These are phyloP conservation scores for Xerus inauris DNA, from an alignment of 2,113 vertebrate species.

Conservation along the genomic window DNA sequence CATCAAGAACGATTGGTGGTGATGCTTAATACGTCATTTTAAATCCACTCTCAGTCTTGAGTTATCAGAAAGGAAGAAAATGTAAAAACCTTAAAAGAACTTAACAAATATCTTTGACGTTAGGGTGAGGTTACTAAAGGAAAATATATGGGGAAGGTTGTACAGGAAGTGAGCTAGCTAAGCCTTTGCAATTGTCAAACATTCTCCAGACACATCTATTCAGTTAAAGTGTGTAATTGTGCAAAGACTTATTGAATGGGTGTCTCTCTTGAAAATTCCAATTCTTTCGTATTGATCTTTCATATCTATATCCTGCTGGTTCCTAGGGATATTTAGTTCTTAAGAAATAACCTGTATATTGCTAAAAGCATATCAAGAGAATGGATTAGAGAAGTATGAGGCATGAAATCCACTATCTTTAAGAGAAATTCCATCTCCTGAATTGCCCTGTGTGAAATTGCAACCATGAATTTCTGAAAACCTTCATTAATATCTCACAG, in stretches of 20 bases:
- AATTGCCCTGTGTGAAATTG: background rate
- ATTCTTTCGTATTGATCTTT: conserved; percentile 45
- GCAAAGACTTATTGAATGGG: background rate
- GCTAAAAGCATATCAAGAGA: background rate
- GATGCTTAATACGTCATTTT: background rate
- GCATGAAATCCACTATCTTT: background rate
- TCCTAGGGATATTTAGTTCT: background rate
- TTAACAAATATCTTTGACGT: background rate
- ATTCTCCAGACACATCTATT: background rate
- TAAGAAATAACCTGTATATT: background rate
- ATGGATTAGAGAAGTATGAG: background rate
- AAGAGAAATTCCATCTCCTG: background rate
- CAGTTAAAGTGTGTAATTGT: background rate
- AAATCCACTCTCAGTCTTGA: background rate
- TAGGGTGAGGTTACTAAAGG: background rate
- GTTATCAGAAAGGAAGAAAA: conserved; percentile 49
- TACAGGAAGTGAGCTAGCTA: background rate
- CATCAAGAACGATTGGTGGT: background rate
- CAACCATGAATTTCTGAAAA: background rate
- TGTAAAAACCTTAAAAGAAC: background rate
- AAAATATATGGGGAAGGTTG: background rate
- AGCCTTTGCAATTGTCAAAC: background rate
- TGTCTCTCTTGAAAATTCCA: background rate
- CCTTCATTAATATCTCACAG: background rate
- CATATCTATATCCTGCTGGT: background rate